Base-by-base conservation (phyloP, 2,113 vertebrate species). In the Nothoprocta pentlandii region DNA sequence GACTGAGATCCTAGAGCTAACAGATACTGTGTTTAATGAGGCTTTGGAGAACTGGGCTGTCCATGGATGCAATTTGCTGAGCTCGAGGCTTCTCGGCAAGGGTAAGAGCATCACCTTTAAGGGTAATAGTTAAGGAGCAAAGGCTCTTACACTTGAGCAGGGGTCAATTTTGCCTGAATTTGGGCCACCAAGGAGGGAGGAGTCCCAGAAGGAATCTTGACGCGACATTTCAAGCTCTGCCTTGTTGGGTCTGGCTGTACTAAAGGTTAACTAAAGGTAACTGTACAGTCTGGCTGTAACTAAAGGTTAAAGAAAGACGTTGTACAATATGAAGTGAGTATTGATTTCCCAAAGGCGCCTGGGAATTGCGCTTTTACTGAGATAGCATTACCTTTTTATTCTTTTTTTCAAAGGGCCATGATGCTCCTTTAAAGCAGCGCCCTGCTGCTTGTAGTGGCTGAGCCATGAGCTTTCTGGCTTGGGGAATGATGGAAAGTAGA, bases 321-420 rank as follows among this genome's bases (percentile, higher is more conserved):
- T 88, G 82, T 75, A 7, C 59, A 9, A 0, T 66, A 68, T 86
- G 86, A 94, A 96, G 87, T 32, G 68, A 58, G 49, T 88, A 93
- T 94, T 71, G 95, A 96, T 96, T 92, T 96, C 81, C 79, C 36
- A n/a, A 85, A 91, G 90, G 70, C 86, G 71, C 44, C 62, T 82
- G 92, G 90, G 82, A 89, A 83, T 77, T 78, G 56, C 2, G 0
- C 42, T 89, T 85, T 85, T 54, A 11, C 74, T 71, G 74, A 90
- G 70, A 34, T 28, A 34, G 7, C 21, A 68, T 46, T 49, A 13
- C 26, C 30, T 73, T 64, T 7, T 49, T 22, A 9, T 20, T 47
- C 2, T 53, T 6, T 63, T 46, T 61, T 70, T 64, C 4, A 25
- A 85, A 80, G 34, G 41, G n/a, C 34, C 15, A 6, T 5, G 3